Evolutionary conservation across 2,113 vertebrate genomes (phyloP).

Genomic region (Jacana jacana): DNA sequence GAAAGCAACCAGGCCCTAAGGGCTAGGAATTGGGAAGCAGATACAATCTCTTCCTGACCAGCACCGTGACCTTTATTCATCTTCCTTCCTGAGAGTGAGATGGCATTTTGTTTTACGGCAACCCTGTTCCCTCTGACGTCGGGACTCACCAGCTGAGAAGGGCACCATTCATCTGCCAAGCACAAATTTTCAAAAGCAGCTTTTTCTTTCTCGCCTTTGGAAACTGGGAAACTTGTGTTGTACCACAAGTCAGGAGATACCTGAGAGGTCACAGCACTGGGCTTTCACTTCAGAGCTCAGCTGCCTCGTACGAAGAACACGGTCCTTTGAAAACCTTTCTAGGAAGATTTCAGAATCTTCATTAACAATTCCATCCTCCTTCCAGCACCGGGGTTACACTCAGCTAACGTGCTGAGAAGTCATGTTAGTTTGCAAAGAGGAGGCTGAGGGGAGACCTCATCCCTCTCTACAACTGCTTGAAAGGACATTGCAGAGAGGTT

Average conservation of each 20-base stretch:
- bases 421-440: no score
- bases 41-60: background rate
- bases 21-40: background rate
- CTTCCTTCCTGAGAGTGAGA: background rate
- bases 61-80: background rate
- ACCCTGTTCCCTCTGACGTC: fast-evolving
- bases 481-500: no score
- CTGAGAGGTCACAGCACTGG: background rate
- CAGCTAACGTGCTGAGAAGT: background rate
- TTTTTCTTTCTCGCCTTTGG: background rate
- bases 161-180: background rate
- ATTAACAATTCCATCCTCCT: background rate
- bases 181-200: background rate
- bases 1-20: background rate
- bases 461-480: no score
- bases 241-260: background rate
- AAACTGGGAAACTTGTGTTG: fast-evolving
- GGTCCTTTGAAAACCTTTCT: background rate
- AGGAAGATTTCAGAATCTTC: background rate
- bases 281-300: background rate
- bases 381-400: background rate
- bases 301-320: background rate
- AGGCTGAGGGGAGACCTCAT: no score
- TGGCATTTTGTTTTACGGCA: background rate
- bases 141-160: background rate